Evolutionary conservation across 2,888 invertebrate genomes (phyloP).

Genomic region (Drosophila helvetica): DNA sequence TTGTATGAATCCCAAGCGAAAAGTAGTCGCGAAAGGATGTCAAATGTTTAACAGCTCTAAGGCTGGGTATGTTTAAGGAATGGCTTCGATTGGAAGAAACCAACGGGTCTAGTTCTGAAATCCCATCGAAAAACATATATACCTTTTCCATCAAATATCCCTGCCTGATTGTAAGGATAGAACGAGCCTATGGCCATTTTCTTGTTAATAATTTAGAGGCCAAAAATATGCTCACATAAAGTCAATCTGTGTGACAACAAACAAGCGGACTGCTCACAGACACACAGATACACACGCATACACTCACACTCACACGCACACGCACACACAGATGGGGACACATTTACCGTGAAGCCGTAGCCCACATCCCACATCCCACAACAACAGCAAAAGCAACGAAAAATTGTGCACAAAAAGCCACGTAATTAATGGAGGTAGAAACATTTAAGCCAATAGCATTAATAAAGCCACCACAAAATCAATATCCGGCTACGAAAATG

Average conservation of each 20-base stretch:
- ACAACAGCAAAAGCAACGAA: slow-evolving; percentile 28
- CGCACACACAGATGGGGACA: slow-evolving; percentile 19
- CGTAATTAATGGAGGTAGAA: slow-evolving; percentile 83
- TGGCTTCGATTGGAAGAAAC: too few species aligned
- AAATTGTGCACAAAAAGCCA: slow-evolving; percentile 77
- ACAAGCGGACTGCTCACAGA: slow-evolving; percentile 55
- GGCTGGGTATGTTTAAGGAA: too few species aligned
- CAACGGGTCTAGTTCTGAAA: too few species aligned
- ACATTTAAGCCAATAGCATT: slow-evolving; percentile 84
- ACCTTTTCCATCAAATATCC: background rate
- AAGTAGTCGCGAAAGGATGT: background rate
- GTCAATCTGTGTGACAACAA: slow-evolving; percentile 75
- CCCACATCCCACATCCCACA: slow-evolving; percentile 34
- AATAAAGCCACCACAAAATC: slow-evolving; percentile 84
- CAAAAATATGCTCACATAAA: slow-evolving; percentile 74
- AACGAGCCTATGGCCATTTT: slow-evolving; percentile 14
- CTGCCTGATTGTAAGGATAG: background rate
- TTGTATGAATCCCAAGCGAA: slow-evolving; percentile 10
- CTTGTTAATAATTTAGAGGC: slow-evolving; percentile 72
- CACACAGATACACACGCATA: slow-evolving; percentile 25
- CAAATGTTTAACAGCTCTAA: background rate
- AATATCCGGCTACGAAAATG: slow-evolving; percentile 84
- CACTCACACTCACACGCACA: slow-evolving; percentile 15
- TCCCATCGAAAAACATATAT: too few species aligned
- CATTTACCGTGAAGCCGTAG: slow-evolving; percentile 3